Conservation (phyloP, 2,888 invertebrate genomes). For the Pyrrhia umbra region DNA sequence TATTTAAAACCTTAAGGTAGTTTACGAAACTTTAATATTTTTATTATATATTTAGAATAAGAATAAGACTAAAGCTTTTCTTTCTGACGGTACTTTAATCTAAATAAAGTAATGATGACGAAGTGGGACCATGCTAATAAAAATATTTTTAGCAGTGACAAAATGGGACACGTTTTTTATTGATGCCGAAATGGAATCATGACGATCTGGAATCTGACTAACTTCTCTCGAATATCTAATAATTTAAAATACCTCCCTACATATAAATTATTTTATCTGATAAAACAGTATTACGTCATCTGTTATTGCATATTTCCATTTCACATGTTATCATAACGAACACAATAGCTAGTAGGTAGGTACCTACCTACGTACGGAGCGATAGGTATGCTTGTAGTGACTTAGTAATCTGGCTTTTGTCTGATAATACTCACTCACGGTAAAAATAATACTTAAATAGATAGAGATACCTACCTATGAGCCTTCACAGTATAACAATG, state of each 20-base stretch:
- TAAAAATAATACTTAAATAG: neutral
- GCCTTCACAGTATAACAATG: neutral
- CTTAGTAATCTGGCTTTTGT: slow-evolving; percentile 23
- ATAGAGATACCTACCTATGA: neutral
- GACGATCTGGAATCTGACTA: too few species aligned
- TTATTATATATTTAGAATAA: too few species aligned
- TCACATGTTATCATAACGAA: slow-evolving; percentile 31
- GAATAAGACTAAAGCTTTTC: too few species aligned
- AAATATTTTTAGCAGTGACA: too few species aligned
- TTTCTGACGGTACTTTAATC: too few species aligned
- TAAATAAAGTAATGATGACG: too few species aligned
- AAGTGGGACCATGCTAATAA: too few species aligned
- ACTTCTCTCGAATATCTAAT: too few species aligned
- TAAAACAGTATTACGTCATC: slow-evolving; percentile 45
- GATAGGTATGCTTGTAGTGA: slow-evolving; percentile 13
- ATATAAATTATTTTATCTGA: slow-evolving; percentile 31
- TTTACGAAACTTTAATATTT: too few species aligned
- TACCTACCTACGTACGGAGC: slow-evolving; percentile 11
- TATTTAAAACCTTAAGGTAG: too few species aligned
- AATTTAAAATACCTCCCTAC: neutral
- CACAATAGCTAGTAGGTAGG: slow-evolving; percentile 16
- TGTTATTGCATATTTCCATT: slow-evolving; percentile 55
- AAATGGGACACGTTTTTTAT: too few species aligned
- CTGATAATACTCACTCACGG: neutral
- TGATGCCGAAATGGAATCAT: too few species aligned